Evolutionary conservation across 1,140 invertebrate species (phyloP).

Genomic region (Rhyzopertha dominica): DNA sequence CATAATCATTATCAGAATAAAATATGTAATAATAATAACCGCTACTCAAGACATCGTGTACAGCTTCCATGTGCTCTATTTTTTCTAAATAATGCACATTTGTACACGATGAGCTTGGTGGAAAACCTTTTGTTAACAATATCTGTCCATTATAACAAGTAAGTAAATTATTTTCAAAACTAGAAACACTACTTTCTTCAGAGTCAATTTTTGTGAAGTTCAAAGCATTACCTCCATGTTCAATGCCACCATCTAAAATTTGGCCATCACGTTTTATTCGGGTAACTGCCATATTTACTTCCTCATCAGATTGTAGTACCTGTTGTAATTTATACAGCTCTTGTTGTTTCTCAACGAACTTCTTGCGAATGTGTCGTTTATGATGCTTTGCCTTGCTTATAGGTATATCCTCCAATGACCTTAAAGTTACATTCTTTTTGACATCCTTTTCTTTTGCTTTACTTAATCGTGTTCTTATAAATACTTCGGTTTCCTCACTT

Average conservation of each 20-base stretch:
- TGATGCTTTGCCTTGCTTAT: slow-evolving; percentile 2
- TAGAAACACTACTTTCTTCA: slow-evolving; percentile 62
- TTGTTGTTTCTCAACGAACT: slow-evolving; percentile 16
- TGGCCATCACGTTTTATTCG: slow-evolving; percentile 49
- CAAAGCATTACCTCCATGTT: slow-evolving; percentile 66
- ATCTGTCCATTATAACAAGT: slow-evolving; percentile 70
- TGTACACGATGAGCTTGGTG: slow-evolving; percentile 59
- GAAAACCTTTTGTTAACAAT: slow-evolving; percentile 62
- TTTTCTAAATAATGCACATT: slow-evolving; percentile 62
- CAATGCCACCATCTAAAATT: slow-evolving; percentile 62
- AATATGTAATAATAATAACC: slow-evolving; percentile 86
- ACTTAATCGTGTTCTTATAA: slow-evolving; percentile 21
- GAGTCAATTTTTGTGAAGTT: slow-evolving; percentile 50
- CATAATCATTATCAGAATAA: slow-evolving; percentile 76
- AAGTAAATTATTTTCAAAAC: slow-evolving; percentile 70
- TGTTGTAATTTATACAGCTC: slow-evolving; percentile 12
- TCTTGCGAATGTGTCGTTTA: slow-evolving; percentile 3
- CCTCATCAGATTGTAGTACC: slow-evolving; percentile 9
- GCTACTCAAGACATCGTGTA: slow-evolving; percentile 63
- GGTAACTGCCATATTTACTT: slow-evolving; percentile 10
- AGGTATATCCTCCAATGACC: neutral
- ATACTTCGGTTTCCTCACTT: slow-evolving; percentile 25
- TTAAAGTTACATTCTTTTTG: slow-evolving; percentile 2
- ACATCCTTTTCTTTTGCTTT: slow-evolving; percentile 26
- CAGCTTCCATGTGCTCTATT: slow-evolving; percentile 54